Evolutionary conservation across 2,797 vertebrate species (phyloP).

Genomic region (Ara ararauna): DNA sequence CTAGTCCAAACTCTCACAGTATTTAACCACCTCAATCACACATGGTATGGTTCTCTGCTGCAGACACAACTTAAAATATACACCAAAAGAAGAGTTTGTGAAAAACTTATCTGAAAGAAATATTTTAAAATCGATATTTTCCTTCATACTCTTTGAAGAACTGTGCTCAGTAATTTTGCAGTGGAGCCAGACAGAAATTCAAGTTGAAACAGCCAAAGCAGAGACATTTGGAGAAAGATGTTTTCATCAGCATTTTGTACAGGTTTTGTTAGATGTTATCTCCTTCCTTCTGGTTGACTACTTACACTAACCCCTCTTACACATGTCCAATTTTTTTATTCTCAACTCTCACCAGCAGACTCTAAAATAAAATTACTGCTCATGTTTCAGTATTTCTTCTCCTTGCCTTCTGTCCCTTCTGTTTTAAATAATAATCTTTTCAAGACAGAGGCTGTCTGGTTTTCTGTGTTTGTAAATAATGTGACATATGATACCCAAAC

Average conservation of each 20-base stretch:
- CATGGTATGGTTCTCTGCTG: not conserved
- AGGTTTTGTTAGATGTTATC: conserved; percentile 39
- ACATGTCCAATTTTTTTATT: not conserved
- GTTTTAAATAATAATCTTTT: conserved; percentile 13
- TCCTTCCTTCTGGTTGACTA: not conserved
- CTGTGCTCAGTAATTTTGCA: not conserved
- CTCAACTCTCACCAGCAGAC: not conserved
- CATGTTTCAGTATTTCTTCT: not conserved
- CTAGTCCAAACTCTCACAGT: not conserved
- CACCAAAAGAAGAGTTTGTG: not conserved
- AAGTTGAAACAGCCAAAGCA: not conserved
- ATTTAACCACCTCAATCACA: not conserved
- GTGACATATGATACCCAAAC: conserved; percentile 15
- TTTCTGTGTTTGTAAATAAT: conserved; percentile 31
- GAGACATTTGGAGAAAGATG: not conserved
- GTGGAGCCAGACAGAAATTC: not conserved
- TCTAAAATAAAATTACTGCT: not conserved
- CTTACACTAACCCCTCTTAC: not conserved
- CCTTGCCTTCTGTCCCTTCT: not conserved
- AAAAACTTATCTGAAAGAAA: not conserved
- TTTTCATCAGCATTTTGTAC: conserved; percentile 27
- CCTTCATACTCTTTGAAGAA: not conserved
- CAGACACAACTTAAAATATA: not conserved
- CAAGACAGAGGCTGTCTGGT: conserved; percentile 14
- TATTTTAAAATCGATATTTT: conserved; percentile 17